phyloP scores from a whole-genome alignment of 2,797 vertebrate genomes.

The Myripristis jacobus region DNA sequence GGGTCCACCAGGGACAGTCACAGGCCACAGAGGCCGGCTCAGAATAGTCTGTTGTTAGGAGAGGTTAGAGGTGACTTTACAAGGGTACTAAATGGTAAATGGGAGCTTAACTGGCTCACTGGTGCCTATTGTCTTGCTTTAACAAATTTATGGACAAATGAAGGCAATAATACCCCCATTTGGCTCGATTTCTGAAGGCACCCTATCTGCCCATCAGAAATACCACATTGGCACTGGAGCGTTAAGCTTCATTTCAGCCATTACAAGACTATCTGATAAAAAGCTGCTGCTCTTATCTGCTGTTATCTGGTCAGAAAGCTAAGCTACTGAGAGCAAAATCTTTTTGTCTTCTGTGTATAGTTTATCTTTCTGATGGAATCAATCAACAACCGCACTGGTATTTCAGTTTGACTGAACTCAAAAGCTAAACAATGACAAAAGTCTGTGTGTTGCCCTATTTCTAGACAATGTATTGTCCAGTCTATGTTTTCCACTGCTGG shows the following conservation, averaged over 20 bases:
- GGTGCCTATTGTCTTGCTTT: conserved; percentile 42
- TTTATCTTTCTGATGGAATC: conserved; percentile 66
- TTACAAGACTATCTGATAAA: conserved; percentile 57
- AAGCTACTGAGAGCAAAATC: conserved; percentile 32
- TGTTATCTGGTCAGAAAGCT: conserved; percentile 34
- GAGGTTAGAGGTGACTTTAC: conserved; percentile 63
- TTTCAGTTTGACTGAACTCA: conserved; percentile 67
- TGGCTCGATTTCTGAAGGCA: conserved; percentile 25
- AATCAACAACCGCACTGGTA: conserved; percentile 51
- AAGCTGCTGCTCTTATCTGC: conserved; percentile 12
- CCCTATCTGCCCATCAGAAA: conserved; percentile 54
- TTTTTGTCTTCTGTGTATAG: conserved; percentile 21
- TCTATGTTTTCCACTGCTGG: conserved; percentile 74
- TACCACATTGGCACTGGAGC: conserved; percentile 45
- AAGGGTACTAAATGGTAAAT: conserved; percentile 41
- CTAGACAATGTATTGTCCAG: conserved; percentile 74
- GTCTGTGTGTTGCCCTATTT: conserved; percentile 68
- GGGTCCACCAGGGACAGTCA: conserved; percentile 52
- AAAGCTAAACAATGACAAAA: conserved; percentile 71
- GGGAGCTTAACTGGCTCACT: conserved; percentile 21
- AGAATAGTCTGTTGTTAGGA: conserved; percentile 72
- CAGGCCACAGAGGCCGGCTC: conserved; percentile 54
- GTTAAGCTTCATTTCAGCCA: conserved; percentile 42
- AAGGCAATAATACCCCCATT: conserved; percentile 14
- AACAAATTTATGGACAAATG: conserved; percentile 37